Evolutionary conservation across 2,797 vertebrate genomes (phyloP), one percentile per base, ranked within the genome.

Genomic region (Helarctos malayanus): DNA sequence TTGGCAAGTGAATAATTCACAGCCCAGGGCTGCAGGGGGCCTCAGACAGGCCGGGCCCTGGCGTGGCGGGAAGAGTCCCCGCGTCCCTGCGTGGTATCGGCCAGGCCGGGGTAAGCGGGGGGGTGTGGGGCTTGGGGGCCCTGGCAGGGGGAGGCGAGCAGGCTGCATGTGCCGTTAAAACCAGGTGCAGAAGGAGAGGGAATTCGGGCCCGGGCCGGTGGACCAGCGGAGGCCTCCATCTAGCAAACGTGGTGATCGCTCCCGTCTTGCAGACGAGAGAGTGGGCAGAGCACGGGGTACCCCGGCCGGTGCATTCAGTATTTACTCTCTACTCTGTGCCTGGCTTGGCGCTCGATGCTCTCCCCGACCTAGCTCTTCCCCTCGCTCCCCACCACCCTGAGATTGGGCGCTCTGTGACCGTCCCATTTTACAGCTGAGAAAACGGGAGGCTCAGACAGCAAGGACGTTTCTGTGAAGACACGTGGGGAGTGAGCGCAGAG

Each of bases 391-490:
- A 32, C 25, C 0, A 1, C 15, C 73, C 47, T 2, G 1, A n/a
- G 3, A 21, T 8, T 2, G 4, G 47, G 85, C 2, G 5, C 73
- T 29, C 18, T 1, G 27, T 7, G 69, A 56, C 16, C 0, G 1
- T 15, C 59, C 52, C 35, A 19, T 19, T 71, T 23, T 49, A 14
- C 5, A 3, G 57, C 75, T 68, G 54, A 91, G 71, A 69, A 59
- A 54, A 93, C 69, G 11, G 91, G 32, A 97, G 89, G 94, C 92
- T 92, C 0, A 0, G 97, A 95, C 92, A 75, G 68, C 47, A 0
- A 56, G 14, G 38, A 23, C 3, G 0, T 8, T 29, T 82, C 76
- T 83, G 71, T 7, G 27, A 56, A 73, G 76, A 45, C 63, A 71
- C 85, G 57, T 23, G 35, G 73, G 29, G 2, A 41, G 32, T 1